These are phyloP conservation scores for Eupeodes luniger DNA, from an alignment of 2,888 invertebrate genomes.

Conservation along the genomic window DNA sequence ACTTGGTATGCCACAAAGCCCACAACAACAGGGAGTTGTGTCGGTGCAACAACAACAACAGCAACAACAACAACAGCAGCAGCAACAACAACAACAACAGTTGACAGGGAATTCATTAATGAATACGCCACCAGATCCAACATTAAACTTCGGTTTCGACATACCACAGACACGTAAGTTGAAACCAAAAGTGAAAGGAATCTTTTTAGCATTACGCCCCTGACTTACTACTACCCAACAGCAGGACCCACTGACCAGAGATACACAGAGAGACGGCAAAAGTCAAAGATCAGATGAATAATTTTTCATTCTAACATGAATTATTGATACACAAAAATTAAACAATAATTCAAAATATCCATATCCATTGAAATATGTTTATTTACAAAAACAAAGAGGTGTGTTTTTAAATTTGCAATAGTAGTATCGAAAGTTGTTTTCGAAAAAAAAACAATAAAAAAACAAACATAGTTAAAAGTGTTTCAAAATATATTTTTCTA, in stretches of 20 bases:
- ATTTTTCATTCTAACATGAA: slow-evolving; percentile 67
- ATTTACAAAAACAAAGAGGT: slow-evolving; percentile 50
- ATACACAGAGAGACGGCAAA: slow-evolving; percentile 69
- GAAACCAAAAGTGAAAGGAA: slow-evolving; percentile 39
- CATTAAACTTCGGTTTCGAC: slow-evolving; percentile 83
- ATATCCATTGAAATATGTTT: background rate
- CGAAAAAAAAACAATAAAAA: background rate
- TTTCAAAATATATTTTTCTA: slow-evolving; percentile 5
- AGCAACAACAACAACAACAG: slow-evolving; percentile 77
- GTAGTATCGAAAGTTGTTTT: slow-evolving; percentile 53
- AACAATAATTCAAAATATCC: background rate
- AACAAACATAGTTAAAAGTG: background rate
- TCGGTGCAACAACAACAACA: slow-evolving; percentile 66
- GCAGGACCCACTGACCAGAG: slow-evolving; percentile 67
- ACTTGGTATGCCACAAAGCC: slow-evolving; percentile 77
- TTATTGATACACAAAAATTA: slow-evolving; percentile 2
- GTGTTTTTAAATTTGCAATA: slow-evolving; percentile 55
- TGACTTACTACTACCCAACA: slow-evolving; percentile 62
- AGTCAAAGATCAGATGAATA: slow-evolving; percentile 72
- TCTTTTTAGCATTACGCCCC: slow-evolving; percentile 70
- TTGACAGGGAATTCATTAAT: slow-evolving; percentile 80
- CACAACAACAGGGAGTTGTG: slow-evolving; percentile 74
- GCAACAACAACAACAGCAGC: slow-evolving; percentile 73
- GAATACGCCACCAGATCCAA: slow-evolving; percentile 83
- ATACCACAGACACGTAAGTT: slow-evolving; percentile 82